Base-by-base conservation (phyloP, 2,888 invertebrate genomes). In the Sarcophaga rosellei region DNA sequence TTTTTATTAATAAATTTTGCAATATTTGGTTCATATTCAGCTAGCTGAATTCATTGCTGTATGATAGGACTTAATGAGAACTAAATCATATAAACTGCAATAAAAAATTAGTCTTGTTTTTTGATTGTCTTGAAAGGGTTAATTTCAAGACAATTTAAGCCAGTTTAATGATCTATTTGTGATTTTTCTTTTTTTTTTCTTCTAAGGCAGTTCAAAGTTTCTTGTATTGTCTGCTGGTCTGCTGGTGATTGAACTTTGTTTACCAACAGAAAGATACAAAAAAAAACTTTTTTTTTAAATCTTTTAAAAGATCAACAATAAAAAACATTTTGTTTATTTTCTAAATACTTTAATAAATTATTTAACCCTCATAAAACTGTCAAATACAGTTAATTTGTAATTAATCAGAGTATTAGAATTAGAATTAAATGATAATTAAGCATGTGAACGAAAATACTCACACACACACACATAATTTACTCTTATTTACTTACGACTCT, bases 371-470 rank as follows among this genome's bases (percentile, higher is more conserved):
- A 83, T 74, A 78, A 83, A 83, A 63, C 62, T 83, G 78, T 78
- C 77, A 78, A 73, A 62, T 65, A 44, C 53, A 53, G 62, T 78
- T 78, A 78, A 62, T 62, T 78, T 68, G n/a, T 21, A 69, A 74
- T 47, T 74, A 45, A 63, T 70, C 6, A 70, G 57, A 75, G 63
- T 65, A 72, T 44, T 35, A 70, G 44, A 70, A 72, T 79, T 72
- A 57, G 11, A 65, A 57, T 63, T 10, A 15, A 17, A 57, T 72
- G 47, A 10, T 35, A 47, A 78, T 78, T 77, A 69, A 47, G 25
- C 25, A 15, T 57, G 17, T 57, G n/a, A 57, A 57, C 0, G 15
- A 62, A 20, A 68, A 53, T 15, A 15, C 45, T 66, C 65, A 15
- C 0, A 20, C 65, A 15, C 0, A 20, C 53, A 75, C 5, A 12